Percentiles rank a stretch among this genome's conserved stretches.
phyloP scores from a whole-genome alignment of 2,888 invertebrate species.

The Gnatocerus cornutus region DNA sequence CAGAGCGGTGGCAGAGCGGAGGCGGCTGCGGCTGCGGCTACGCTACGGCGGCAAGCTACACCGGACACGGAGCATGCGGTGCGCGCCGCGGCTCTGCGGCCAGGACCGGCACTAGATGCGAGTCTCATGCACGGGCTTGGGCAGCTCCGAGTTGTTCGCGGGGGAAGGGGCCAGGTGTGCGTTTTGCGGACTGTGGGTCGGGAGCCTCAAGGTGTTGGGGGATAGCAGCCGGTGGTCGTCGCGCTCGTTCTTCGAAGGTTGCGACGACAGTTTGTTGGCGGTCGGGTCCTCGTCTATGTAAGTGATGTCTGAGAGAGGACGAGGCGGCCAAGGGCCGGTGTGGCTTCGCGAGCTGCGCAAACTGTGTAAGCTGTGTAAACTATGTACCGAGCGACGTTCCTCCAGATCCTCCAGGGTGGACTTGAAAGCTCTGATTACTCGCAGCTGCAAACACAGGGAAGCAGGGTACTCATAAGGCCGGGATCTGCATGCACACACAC shows the following conservation, averaged over 20 bases:
- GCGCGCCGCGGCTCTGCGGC: conserved; percentile 65
- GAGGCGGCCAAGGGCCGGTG: conserved; percentile 77
- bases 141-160: conserved; percentile 75
- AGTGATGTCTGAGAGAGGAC: conserved; percentile 88
- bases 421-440: conserved; percentile 99
- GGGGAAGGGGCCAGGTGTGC: conserved; percentile 74
- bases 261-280: conserved; percentile 67
- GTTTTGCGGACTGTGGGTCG: conserved; percentile 73
- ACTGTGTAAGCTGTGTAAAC: conserved; percentile 94
- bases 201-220: conserved; percentile 72
- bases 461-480: conserved; percentile 71
- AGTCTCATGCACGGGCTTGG: conserved; percentile 81
- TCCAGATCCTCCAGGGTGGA: conserved; percentile 99
- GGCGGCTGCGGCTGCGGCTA: conserved; percentile 38
- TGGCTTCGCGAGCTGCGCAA: conserved; percentile 85
- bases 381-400: conserved; percentile 98
- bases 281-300: conserved; percentile 74
- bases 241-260: conserved; percentile 67
- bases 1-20: conserved; percentile 47
- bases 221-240: conserved; percentile 69
- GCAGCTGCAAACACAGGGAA: conserved; percentile 93
- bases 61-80: conserved; percentile 62
- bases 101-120: conserved; percentile 76
- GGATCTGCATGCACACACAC: conserved; percentile 68
- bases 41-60: conserved; percentile 48